phyloP scores from a whole-genome alignment of 1,140 invertebrate genomes.

The Mesaphorura yosii region DNA sequence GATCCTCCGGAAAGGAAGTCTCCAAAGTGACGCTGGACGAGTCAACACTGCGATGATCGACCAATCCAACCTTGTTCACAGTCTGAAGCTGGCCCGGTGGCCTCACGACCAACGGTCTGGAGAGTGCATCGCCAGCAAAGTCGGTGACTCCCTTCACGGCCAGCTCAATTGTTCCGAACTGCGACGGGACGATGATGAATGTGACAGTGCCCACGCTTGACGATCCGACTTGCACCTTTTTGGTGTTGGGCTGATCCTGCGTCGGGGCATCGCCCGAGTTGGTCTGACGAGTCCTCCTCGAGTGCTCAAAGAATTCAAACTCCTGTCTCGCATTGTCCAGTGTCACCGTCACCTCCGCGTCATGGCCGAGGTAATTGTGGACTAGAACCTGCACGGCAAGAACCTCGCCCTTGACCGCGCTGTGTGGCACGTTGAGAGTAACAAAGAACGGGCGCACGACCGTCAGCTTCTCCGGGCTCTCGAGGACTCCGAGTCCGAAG shows the following conservation, averaged over 20 bases:
- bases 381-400: slow-evolving; percentile 51
- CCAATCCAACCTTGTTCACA: slow-evolving; percentile 1
- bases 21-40: slow-evolving; percentile 15
- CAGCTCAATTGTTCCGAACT: slow-evolving; percentile 39
- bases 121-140: slow-evolving; percentile 37
- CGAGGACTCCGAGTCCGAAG: slow-evolving; percentile 38
- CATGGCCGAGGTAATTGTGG: slow-evolving; percentile 52
- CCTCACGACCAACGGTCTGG: slow-evolving; percentile 8
- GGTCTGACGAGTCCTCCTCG: not conserved
- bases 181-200: slow-evolving; percentile 10
- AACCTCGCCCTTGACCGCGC: slow-evolving; percentile 26
- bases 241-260: not conserved
- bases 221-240: not conserved
- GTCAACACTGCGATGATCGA: not conserved
- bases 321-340: slow-evolving; percentile 2
- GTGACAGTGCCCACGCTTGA: slow-evolving; percentile 7
- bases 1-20: not conserved
- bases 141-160: slow-evolving; percentile 56
- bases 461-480: not conserved
- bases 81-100: slow-evolving; percentile 16
- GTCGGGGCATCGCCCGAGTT: too few species aligned
- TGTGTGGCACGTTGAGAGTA: slow-evolving; percentile 20
- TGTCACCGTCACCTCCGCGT: slow-evolving; percentile 7
- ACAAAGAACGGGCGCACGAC: slow-evolving; percentile 26
- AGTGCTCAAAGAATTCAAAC: slow-evolving; percentile 13